phyloP scores from a whole-genome alignment of 2,888 invertebrate species.

The Nebria brevicollis region DNA sequence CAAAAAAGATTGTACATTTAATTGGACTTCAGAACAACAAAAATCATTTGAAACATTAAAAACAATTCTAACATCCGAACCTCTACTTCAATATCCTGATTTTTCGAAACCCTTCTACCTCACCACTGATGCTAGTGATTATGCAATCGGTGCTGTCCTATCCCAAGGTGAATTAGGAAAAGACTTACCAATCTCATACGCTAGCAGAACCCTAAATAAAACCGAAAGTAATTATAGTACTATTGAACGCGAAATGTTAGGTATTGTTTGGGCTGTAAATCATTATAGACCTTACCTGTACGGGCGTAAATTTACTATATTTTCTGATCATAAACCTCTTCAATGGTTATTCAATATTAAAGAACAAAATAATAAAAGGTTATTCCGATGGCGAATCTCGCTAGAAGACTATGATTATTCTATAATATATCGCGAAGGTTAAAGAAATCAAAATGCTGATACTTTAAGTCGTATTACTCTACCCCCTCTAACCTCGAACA shows the following conservation, averaged over 20 bases:
- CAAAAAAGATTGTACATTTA: slow-evolving; percentile 41
- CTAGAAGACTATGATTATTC: too few species aligned
- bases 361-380: too few species aligned
- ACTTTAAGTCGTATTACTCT: too few species aligned
- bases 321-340: too few species aligned
- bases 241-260: slow-evolving; percentile 3
- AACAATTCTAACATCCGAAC: slow-evolving; percentile 37
- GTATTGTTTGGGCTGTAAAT: slow-evolving; percentile 43
- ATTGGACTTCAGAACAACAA: slow-evolving; percentile 47
- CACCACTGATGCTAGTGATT: slow-evolving; percentile 12
- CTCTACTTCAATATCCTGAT: slow-evolving; percentile 51
- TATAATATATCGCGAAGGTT: too few species aligned
- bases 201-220: slow-evolving; percentile 5
- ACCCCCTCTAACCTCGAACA: too few species aligned
- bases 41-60: slow-evolving; percentile 60
- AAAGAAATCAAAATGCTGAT: too few species aligned
- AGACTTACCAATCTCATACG: slow-evolving; percentile 16
- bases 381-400: too few species aligned
- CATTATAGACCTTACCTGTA: slow-evolving; percentile 49
- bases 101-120: slow-evolving; percentile 25
- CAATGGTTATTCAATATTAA: too few species aligned
- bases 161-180: not conserved
- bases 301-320: too few species aligned
- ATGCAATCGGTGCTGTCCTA: slow-evolving; percentile 11
- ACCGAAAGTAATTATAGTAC: slow-evolving; percentile 20